Evolutionary conservation across 1,140 invertebrate genomes (phyloP), one percentile per base, ranked within the genome.

Genomic region (Drosophila pseudoananassae): DNA sequence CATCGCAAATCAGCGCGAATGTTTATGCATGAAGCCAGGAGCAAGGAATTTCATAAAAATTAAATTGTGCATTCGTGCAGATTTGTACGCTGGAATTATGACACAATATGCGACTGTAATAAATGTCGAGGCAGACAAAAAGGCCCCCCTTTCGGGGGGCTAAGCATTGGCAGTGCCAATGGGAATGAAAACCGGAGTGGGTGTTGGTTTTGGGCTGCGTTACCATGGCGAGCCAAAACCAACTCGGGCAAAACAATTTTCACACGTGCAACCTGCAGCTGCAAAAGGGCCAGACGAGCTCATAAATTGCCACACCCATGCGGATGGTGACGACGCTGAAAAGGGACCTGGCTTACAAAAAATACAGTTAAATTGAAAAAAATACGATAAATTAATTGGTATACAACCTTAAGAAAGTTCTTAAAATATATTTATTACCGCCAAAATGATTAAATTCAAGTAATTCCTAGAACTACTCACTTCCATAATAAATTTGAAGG

Each of bases 41-140:
- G 20, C 7, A 33, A 53, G 33, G 50, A 75, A 75, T 75, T 76
- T 76, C 54, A 76, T 66, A 55, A 75, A 75, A 75, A 76, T 75
- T 75, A 75, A 76, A 74, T 66, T 76, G 70, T 66, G 61, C 74
- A 76, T 76, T 68, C 74, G 63, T 76, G 72, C 74, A 70, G 52
- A 70, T 70, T 58, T 63, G 55, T 57, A 69, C 55, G 73, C 51
- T 69, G 61, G 33, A 76, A 76, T 70, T 70, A 68, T 76, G 56
- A 75, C 64, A 70, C 66, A 70, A 70, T 70, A 56, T 70, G 66
- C 63, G 66, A 56, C 51, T 49, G 66, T 76, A 76, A 76, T 69
- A 76, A 76, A 76, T 76, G 74, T 47, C 52, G 57, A 38, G 31
- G 56, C 43, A 53, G 40, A 72, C 55, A 72, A 60, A 53, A 71